phyloP scores from a whole-genome alignment of 2,888 invertebrate genomes.

The Watsonalla binaria region DNA sequence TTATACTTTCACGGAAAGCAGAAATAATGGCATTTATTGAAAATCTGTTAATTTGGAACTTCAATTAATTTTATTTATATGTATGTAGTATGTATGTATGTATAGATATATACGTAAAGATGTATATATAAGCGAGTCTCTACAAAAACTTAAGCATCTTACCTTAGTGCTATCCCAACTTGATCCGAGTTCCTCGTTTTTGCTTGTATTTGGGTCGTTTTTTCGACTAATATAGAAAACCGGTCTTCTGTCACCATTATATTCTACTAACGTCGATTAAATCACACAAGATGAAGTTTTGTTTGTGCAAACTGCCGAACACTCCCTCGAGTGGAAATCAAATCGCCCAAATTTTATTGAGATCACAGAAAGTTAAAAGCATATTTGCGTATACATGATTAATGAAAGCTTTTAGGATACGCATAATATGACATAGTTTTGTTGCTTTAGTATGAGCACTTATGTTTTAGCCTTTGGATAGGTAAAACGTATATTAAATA shows the following conservation, averaged over 20 bases:
- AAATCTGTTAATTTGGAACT: no score
- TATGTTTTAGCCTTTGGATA: background rate
- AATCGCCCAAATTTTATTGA: conserved; percentile 6
- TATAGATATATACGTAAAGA: no score
- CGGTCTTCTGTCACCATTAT: conserved; percentile 3
- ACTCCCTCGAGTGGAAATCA: conserved; percentile 5
- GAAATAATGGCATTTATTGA: no score
- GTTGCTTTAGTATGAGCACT: background rate
- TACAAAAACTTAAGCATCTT: no score
- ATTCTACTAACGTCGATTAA: conserved; percentile 9
- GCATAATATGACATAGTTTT: background rate
- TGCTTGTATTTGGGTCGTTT: no score
- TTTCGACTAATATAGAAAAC: background rate
- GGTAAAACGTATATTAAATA: no score
- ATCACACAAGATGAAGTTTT: conserved; percentile 12
- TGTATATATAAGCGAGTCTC: no score
- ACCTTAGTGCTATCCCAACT: no score
- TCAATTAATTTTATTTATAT: no score
- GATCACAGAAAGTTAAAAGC: conserved; percentile 6
- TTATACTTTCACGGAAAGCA: no score
- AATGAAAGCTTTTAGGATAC: conserved; percentile 3
- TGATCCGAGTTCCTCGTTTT: no score
- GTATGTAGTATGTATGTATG: no score
- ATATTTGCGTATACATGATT: conserved; percentile 9
- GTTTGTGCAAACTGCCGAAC: conserved; percentile 10